Percentiles rank a stretch among this genome's conserved stretches.
phyloP scores from a whole-genome alignment of 2,113 vertebrate species.

The Syngnathus typhle region DNA sequence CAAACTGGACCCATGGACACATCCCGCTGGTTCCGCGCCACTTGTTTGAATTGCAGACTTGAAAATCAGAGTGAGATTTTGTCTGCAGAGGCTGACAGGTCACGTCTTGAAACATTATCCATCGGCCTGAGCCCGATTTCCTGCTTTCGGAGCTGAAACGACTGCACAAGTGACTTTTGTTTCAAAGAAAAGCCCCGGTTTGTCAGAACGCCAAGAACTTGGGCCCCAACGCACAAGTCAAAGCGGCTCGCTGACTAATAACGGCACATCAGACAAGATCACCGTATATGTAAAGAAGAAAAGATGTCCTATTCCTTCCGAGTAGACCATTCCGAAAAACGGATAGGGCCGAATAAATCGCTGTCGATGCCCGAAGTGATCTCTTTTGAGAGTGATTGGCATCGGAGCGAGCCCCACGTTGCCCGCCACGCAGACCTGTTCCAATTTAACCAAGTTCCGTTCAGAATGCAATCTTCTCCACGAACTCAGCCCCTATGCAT shows the following conservation, averaged over 20 bases:
- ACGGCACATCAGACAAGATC: conserved; percentile 53
- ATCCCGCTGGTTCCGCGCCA: conserved; percentile 25
- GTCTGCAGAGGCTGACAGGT: conserved; percentile 43
- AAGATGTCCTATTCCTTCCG: conserved; percentile 37
- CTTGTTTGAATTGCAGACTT: conserved; percentile 39
- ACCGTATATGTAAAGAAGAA: conserved; percentile 45
- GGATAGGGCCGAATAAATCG: conserved; percentile 37
- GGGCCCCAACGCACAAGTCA: conserved; percentile 56
- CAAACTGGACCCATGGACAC: conserved; percentile 44
- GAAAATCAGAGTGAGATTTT: conserved; percentile 24
- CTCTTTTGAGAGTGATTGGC: conserved; percentile 64
- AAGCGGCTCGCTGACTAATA: conserved; percentile 47
- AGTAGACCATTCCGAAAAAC: not conserved
- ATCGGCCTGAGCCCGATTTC: conserved; percentile 5
- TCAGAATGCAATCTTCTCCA: conserved; percentile 1
- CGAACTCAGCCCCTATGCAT: conserved; percentile 38
- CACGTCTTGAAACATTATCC: conserved; percentile 40
- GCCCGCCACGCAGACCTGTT: conserved; percentile 35
- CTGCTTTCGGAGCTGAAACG: conserved; percentile 26
- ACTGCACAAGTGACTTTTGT: conserved; percentile 67
- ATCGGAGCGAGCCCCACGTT: conserved; percentile 28
- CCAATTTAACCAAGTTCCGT: conserved; percentile 23
- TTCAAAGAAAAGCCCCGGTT: conserved; percentile 12
- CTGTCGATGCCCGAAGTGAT: conserved; percentile 57
- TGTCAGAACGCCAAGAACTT: conserved; percentile 39